Conservation (phyloP, 2,888 invertebrate genomes). For the Rhaphigaster nebulosa region DNA sequence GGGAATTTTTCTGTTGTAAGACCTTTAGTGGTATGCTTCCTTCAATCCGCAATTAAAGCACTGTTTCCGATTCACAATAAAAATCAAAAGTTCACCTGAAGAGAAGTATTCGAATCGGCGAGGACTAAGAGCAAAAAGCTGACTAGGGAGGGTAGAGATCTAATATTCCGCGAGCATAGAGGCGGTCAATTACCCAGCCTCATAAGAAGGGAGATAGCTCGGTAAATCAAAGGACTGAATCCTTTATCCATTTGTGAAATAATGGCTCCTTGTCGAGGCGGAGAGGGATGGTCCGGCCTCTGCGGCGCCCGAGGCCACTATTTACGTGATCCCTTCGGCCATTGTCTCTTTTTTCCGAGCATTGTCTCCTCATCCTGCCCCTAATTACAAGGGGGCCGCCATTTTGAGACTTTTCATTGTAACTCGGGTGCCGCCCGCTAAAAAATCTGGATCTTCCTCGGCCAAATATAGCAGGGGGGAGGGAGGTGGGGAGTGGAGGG, state of each 20-base stretch:
- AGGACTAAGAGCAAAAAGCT: neutral
- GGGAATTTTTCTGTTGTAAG: neutral
- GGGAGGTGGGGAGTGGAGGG: neutral
- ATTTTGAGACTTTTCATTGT: constrained; percentile 56
- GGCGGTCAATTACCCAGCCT: constrained; percentile 52
- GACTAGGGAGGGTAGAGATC: neutral
- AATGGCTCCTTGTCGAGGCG: constrained; percentile 28
- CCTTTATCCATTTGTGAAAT: constrained; percentile 56
- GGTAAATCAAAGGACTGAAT: constrained; percentile 56
- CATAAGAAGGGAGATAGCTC: constrained; percentile 42
- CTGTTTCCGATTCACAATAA: neutral
- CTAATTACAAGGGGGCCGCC: constrained; percentile 56
- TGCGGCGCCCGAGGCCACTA: constrained; percentile 14
- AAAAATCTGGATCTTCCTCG: constrained; percentile 43
- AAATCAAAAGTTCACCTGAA: neutral
- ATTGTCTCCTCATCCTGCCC: constrained; percentile 51
- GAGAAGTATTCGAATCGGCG: constrained; percentile 1
- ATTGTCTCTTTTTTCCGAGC: constrained; percentile 51
- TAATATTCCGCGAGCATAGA: constrained; percentile 54
- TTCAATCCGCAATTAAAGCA: neutral
- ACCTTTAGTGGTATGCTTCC: neutral
- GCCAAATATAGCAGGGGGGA: constrained; percentile 9
- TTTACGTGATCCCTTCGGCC: constrained; percentile 48
- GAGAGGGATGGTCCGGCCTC: constrained; percentile 51
- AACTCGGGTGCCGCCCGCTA: neutral